Evolutionary conservation across 2,888 invertebrate genomes (phyloP).

Genomic region (Netelia inedita): DNA sequence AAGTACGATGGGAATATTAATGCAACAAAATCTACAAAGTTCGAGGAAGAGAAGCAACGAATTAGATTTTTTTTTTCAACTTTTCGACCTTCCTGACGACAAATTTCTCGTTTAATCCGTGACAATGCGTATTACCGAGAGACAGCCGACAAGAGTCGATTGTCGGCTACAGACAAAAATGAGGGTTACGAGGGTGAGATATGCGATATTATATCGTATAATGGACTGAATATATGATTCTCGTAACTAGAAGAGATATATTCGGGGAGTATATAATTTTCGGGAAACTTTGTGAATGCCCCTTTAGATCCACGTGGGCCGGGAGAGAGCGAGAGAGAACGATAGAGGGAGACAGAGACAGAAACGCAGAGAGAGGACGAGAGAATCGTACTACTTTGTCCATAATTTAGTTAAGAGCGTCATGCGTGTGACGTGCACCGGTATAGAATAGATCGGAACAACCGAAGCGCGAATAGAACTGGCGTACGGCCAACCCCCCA

Average conservation of each 20-base stretch:
- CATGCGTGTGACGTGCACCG: slow-evolving; percentile 84
- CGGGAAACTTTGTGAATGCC: slow-evolving; percentile 79
- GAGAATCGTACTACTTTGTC: slow-evolving; percentile 84
- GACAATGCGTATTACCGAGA: slow-evolving; percentile 1
- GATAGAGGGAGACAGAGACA: background rate
- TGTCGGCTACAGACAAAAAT: slow-evolving; percentile 50
- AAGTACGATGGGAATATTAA: too few species aligned
- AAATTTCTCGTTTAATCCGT: background rate
- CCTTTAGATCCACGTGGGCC: slow-evolving; percentile 74
- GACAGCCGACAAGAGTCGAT: slow-evolving; percentile 30
- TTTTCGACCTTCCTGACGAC: background rate
- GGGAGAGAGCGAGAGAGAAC: too few species aligned
- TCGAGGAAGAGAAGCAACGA: too few species aligned
- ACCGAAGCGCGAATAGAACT: slow-evolving; percentile 85
- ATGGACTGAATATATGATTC: slow-evolving; percentile 33
- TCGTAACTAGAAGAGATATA: slow-evolving; percentile 29
- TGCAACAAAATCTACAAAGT: too few species aligned
- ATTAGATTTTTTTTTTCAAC: too few species aligned
- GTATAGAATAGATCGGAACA: slow-evolving; percentile 85
- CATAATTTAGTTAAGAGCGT: slow-evolving; percentile 85
- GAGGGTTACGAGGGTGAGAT: slow-evolving; percentile 34
- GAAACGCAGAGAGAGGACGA: slow-evolving; percentile 57
- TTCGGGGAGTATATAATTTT: slow-evolving; percentile 34
- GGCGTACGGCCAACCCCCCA: slow-evolving; percentile 83
- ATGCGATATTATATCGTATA: slow-evolving; percentile 41